Evolutionary conservation across 2,888 invertebrate genomes (phyloP), one percentile per base, ranked within the genome.

Genomic region (Rhingia rostrata): DNA sequence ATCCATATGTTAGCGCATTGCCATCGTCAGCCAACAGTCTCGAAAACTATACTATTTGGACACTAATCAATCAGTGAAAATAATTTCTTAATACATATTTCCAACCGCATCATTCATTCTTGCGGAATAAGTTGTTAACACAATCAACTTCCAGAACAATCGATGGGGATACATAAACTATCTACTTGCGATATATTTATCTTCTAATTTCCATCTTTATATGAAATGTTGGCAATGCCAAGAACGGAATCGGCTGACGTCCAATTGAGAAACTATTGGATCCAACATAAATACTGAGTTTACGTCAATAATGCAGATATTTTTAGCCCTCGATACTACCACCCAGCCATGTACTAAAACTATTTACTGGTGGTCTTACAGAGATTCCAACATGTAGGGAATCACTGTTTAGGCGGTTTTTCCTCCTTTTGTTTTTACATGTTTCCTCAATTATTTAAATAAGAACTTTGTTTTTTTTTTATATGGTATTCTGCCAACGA

Each of bases 291-390:
- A 51, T 51, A 51, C 32, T 4, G 51, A 51, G 33, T 32, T 51
- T 51, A 51, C 51, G 51, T 51, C 51, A 51, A 51, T 51, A 33
- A 32, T 51, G 51, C 33, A 30, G 30, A 33, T 51, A 51, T 51
- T 51, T 51, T 51, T 51, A 51, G 51, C 51, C 51, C 6, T 51
- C 10, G 32, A 9, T 7, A 22, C 7, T 51, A 30, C 7, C 2
- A 22, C 22, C 6, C 6, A 49, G 7, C 14, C 49, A 12, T 43
- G n/a, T 6, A n/a, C 43, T 43, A 12, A 43, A 43, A 6, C 43
- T 22, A 22, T 22, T 1, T 22, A 2, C 22, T 22, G 22, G 22
- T 22, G 22, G 22, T 2, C 22, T 22, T 22, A 12, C 2, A 12
- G n/a, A 45, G 3, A 10, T 12, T 45, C 12, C 43, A 45, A 22